Percentiles rank a stretch among this genome's conserved stretches.
phyloP scores from a whole-genome alignment of 2,113 vertebrate species.

The Mesitornis unicolor region DNA sequence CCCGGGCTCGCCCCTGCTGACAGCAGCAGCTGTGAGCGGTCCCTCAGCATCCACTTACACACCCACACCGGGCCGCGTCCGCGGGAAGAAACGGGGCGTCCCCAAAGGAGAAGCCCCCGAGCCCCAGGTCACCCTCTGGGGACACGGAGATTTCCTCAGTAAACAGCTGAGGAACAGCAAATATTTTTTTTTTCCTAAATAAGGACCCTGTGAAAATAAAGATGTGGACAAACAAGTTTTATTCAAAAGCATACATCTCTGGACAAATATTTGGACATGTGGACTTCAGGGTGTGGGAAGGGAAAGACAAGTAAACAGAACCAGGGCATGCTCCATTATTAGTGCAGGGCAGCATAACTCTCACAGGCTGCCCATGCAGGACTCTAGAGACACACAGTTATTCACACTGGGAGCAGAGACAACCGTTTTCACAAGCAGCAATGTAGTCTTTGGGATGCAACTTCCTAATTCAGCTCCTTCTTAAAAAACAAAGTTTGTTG shows the following conservation, averaged over 20 bases:
- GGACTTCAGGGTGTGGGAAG: background rate
- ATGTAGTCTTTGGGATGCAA: fast-evolving
- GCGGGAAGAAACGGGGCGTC: background rate
- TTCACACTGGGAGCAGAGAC: fast-evolving
- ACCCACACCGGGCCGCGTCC: no score
- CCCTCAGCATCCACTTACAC: background rate
- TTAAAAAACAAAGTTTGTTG: background rate
- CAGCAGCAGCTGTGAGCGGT: fast-evolving
- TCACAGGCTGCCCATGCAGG: fast-evolving
- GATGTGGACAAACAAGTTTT: background rate
- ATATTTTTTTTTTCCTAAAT: background rate
- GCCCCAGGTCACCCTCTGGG: fast-evolving
- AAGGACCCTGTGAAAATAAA: background rate
- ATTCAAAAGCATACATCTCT: background rate
- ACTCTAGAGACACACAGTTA: background rate
- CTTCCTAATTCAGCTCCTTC: background rate
- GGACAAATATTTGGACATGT: background rate
- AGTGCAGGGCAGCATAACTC: fast-evolving
- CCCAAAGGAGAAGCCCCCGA: fast-evolving
- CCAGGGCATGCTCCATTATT: background rate
- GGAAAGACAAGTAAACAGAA: background rate
- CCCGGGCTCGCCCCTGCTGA: background rate
- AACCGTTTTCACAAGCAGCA: background rate
- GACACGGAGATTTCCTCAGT: fast-evolving
- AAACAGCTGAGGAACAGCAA: background rate